Conservation (phyloP, 2,888 invertebrate species). For the Marronus borbonicus region DNA sequence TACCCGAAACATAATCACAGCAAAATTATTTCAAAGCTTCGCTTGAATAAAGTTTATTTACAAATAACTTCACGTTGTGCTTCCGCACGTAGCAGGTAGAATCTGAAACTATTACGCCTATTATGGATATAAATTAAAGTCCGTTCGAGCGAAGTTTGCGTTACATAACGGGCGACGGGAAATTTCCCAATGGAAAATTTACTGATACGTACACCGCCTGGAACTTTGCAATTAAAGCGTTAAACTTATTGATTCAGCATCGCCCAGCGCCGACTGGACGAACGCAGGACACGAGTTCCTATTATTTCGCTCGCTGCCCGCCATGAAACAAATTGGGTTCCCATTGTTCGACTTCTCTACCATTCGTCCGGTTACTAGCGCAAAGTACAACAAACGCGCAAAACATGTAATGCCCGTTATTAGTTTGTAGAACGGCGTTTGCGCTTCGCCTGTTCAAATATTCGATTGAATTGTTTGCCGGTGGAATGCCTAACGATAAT, state of each 20-base stretch:
- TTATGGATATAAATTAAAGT: background rate
- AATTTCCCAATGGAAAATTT: conserved; percentile 19
- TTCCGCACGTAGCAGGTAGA: background rate
- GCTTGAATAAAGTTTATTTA: too few species aligned
- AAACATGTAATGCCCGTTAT: conserved; percentile 5
- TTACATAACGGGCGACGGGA: background rate
- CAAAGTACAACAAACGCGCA: background rate
- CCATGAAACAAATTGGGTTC: background rate
- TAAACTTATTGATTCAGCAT: conserved; percentile 22
- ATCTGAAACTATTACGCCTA: conserved; percentile 10
- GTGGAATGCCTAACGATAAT: conserved; percentile 1
- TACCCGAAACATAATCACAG: too few species aligned
- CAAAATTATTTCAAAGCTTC: too few species aligned
- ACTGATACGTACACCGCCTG: background rate
- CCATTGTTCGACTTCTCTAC: conserved; percentile 14
- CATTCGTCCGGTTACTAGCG: background rate
- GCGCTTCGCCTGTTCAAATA: conserved; percentile 15
- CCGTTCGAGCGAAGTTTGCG: background rate
- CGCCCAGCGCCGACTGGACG: background rate
- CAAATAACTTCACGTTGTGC: too few species aligned
- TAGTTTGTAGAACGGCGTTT: conserved; percentile 14
- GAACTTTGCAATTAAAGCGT: conserved; percentile 23
- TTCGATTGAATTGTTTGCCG: conserved; percentile 1
- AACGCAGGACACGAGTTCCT: background rate
- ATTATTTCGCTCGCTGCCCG: background rate